These are phyloP conservation scores for Crematogaster levior DNA, from an alignment of 2,888 invertebrate species.

Conservation along the genomic window DNA sequence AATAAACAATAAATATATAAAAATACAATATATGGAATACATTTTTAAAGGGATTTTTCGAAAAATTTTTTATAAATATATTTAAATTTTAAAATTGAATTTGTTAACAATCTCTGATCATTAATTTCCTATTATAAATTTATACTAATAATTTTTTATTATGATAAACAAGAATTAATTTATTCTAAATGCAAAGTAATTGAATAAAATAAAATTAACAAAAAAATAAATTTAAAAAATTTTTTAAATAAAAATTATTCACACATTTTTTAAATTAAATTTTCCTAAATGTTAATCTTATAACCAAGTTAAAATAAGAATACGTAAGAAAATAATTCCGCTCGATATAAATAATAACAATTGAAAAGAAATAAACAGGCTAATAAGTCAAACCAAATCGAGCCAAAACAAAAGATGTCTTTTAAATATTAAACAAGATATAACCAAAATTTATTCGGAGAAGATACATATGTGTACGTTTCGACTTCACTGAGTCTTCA, in stretches of 20 bases:
- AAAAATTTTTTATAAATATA: background rate
- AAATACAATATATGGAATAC: background rate
- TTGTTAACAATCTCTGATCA: background rate
- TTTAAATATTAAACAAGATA: too few relatives aligned
- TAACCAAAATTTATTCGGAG: too few relatives aligned
- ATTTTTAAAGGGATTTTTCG: background rate
- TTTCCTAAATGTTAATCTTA: background rate
- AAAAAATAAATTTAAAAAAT: background rate
- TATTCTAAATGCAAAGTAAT: background rate
- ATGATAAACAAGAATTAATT: background rate
- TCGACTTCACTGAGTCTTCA: too few relatives aligned
- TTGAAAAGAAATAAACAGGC: too few relatives aligned
- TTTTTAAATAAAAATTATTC: background rate
- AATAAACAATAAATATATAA: slow-evolving; percentile 1
- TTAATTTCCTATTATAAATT: slow-evolving; percentile 19
- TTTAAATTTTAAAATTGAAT: background rate
- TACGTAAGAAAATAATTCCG: too few relatives aligned
- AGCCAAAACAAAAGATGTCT: too few relatives aligned
- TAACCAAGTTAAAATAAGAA: too few relatives aligned
- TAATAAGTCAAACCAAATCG: too few relatives aligned
- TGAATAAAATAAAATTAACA: background rate
- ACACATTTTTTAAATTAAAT: background rate
- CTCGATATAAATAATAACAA: too few relatives aligned
- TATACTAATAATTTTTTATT: background rate
- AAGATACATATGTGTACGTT: too few relatives aligned